These are phyloP conservation scores for Cantharis flavilabris DNA, from an alignment of 2,888 invertebrate species.

Conservation along the genomic window DNA sequence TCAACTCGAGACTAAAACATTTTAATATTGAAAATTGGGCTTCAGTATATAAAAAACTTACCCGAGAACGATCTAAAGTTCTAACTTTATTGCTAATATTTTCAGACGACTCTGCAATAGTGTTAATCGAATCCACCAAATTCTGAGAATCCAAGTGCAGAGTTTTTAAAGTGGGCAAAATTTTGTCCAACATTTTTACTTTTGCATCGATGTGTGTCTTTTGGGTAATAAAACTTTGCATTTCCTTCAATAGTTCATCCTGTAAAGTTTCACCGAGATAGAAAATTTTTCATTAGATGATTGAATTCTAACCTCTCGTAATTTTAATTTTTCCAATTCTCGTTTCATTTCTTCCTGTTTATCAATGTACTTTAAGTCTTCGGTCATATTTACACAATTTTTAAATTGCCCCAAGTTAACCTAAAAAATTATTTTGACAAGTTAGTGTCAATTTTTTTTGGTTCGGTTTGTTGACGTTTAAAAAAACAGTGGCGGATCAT, in stretches of 20 bases:
- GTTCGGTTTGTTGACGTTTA: not conserved
- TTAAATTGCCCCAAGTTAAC: not conserved
- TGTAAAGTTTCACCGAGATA: conserved; percentile 50
- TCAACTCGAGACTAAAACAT: conserved; percentile 79
- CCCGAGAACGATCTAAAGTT: conserved; percentile 89
- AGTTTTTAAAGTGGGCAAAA: conserved; percentile 77
- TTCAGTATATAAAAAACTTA: conserved; percentile 52
- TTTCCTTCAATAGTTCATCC: conserved; percentile 71
- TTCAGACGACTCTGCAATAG: conserved; percentile 86
- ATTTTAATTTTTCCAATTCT: conserved; percentile 61
- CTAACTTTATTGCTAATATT: conserved; percentile 96
- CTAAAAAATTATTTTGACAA: not conserved
- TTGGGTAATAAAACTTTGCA: conserved; percentile 73
- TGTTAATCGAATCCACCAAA: conserved; percentile 82
- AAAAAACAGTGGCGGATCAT: not conserved
- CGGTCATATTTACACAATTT: not conserved
- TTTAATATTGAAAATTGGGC: not conserved
- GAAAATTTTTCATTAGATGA: not conserved
- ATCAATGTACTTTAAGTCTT: not conserved
- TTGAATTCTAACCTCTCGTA: conserved; percentile 59
- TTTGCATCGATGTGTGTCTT: conserved; percentile 80
- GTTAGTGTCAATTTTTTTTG: not conserved
- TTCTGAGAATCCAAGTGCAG: conserved; percentile 79
- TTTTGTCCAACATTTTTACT: conserved; percentile 78
- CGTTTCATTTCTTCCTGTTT: conserved; percentile 61